Evolutionary conservation across 1,140 invertebrate species (phyloP).

Genomic region (Megathymus violae): DNA sequence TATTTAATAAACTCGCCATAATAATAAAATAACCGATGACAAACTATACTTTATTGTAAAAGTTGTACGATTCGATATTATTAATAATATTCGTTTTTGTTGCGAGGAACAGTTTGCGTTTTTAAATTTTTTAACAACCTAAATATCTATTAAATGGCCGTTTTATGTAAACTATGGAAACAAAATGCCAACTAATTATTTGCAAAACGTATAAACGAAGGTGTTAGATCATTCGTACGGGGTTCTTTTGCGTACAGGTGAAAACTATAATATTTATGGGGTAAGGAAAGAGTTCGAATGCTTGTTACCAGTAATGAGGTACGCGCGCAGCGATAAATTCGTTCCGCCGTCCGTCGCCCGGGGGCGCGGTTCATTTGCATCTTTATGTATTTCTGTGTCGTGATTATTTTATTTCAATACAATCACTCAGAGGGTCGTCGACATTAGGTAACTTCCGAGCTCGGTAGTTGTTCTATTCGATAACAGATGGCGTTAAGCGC

Average conservation of each 20-base stretch:
- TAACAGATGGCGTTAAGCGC: constrained; percentile 65
- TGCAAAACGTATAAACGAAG: constrained; percentile 23
- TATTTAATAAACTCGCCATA: too few species aligned
- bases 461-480: constrained; percentile 48
- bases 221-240: constrained; percentile 24
- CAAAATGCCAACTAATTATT: constrained; percentile 21
- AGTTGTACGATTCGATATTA: too few species aligned
- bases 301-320: constrained; percentile 82
- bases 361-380: constrained; percentile 77
- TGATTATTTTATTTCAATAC: constrained; percentile 56
- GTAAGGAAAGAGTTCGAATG: constrained; percentile 75
- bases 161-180: neutral
- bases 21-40: too few species aligned
- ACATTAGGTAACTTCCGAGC: constrained; percentile 25
- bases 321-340: constrained; percentile 76
- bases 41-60: too few species aligned
- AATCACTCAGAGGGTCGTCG: constrained; percentile 48
- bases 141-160: too few species aligned
- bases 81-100: too few species aligned
- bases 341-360: constrained; percentile 69
- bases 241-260: constrained; percentile 69
- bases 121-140: too few species aligned
- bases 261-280: constrained; percentile 82
- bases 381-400: constrained; percentile 68
- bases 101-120: too few species aligned